These are phyloP conservation scores for Urosaurus nigricauda DNA, from an alignment of 2,797 vertebrate species.

Conservation along the genomic window DNA sequence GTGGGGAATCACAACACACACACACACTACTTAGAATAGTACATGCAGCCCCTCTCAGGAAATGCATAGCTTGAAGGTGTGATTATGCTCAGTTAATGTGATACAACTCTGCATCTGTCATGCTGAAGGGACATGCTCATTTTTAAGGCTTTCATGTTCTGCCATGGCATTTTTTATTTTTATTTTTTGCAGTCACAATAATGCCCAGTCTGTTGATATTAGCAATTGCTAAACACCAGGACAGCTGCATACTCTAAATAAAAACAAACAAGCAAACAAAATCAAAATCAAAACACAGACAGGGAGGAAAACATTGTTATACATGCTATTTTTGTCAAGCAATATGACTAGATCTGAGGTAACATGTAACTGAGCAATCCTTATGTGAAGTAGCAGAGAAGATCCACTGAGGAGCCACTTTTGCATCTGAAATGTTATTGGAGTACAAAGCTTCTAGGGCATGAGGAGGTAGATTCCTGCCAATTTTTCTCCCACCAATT, in stretches of 20 bases:
- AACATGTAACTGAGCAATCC: not conserved
- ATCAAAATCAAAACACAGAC: no score
- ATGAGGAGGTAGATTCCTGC: no score
- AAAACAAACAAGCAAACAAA: no score
- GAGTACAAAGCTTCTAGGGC: not conserved
- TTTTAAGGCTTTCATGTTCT: not conserved
- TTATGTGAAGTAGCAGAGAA: not conserved
- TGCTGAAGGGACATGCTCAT: not conserved
- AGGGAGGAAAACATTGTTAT: not conserved
- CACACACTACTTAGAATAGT: no score
- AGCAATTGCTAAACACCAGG: no score
- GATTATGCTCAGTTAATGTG: not conserved
- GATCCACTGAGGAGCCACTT: not conserved
- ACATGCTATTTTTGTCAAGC: no score
- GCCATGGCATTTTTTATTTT: no score
- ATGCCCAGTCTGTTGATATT: no score
- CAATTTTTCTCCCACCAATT: no score
- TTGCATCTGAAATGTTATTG: not conserved
- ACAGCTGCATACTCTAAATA: no score
- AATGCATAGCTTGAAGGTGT: not conserved
- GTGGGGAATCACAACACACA: not conserved
- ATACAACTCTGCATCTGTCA: not conserved
- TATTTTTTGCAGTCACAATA: not conserved
- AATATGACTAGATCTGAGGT: not conserved
- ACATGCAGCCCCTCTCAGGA: not conserved